Percentiles rank a stretch among this genome's conserved stretches.
phyloP scores from a whole-genome alignment of 2,113 vertebrate genomes.

The Chlorodrepanis virens region DNA sequence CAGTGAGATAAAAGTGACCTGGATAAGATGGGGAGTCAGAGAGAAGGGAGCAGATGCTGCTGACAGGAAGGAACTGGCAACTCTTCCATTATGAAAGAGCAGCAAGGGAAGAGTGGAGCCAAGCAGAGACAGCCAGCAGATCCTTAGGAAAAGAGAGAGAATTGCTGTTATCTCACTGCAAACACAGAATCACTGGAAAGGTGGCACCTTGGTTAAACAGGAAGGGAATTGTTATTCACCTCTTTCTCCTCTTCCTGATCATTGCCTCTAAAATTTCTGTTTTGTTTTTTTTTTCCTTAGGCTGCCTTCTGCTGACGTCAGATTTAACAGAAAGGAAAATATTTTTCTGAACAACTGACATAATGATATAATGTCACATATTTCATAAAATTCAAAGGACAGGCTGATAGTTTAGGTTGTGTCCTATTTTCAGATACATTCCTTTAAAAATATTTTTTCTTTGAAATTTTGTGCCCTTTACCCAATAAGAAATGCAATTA shows the following conservation, averaged over 20 bases:
- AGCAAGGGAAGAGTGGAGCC: not conserved
- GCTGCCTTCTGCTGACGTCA: not conserved
- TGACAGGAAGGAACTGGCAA: not conserved
- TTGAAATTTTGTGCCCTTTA: not conserved
- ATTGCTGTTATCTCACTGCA: not conserved
- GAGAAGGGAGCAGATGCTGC: not conserved
- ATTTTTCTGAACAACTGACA: not conserved
- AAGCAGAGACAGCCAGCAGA: not conserved
- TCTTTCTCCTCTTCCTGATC: not conserved
- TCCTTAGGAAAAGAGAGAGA: not conserved
- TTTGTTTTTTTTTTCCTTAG: not conserved
- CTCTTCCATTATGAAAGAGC: not conserved
- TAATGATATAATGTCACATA: not conserved
- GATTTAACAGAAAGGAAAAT: not conserved
- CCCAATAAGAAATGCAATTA: not conserved
- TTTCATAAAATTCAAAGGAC: not conserved
- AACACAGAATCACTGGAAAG: not conserved
- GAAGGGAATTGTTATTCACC: not conserved
- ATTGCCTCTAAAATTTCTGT: not conserved
- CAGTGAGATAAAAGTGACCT: not conserved
- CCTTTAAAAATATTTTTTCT: not conserved
- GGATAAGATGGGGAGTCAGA: not conserved
- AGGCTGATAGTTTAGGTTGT: not conserved
- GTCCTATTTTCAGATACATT: not conserved
- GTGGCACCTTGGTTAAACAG: not conserved